Conservation (phyloP, 2,113 vertebrate genomes). For the Osmerus eperlanus region DNA sequence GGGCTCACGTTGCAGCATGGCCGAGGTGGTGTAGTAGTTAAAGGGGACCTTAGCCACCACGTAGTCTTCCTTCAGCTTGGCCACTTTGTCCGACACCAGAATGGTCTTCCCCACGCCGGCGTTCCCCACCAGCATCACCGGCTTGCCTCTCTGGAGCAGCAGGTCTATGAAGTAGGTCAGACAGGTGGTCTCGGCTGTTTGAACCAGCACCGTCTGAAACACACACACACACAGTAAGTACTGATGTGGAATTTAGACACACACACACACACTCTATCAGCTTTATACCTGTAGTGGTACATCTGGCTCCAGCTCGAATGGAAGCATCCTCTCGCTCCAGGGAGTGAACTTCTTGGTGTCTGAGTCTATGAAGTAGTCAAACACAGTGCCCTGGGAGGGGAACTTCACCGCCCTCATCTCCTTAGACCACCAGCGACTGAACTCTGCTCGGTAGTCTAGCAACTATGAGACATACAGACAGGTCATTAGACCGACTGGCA, state of each 20-base stretch:
- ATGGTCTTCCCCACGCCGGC: conserved; percentile 71
- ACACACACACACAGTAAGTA: conserved; percentile 7
- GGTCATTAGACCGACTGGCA: not conserved
- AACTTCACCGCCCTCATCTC: conserved; percentile 80
- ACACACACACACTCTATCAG: accelerated
- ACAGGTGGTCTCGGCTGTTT: conserved; percentile 64
- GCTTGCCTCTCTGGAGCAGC: conserved; percentile 68
- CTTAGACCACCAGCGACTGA: conserved; percentile 83
- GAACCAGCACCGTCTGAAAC: conserved; percentile 64
- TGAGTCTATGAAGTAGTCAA: conserved; percentile 83
- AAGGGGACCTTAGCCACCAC: conserved; percentile 67
- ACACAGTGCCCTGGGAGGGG: conserved; percentile 78
- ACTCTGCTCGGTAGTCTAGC: conserved; percentile 78
- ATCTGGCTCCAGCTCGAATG: conserved; percentile 73
- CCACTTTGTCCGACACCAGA: conserved; percentile 67
- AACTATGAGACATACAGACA: conserved; percentile 53
- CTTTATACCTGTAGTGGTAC: conserved; percentile 63
- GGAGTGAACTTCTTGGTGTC: conserved; percentile 77
- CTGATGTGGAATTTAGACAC: not conserved
- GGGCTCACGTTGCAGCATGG: conserved; percentile 59
- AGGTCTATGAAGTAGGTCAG: conserved; percentile 71
- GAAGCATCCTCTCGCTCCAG: conserved; percentile 70
- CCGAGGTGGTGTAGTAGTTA: conserved; percentile 68
- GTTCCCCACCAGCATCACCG: conserved; percentile 67
- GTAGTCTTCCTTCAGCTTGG: conserved; percentile 67